phyloP scores from a whole-genome alignment of 2,797 vertebrate species.

The Novumbra hubbsi region DNA sequence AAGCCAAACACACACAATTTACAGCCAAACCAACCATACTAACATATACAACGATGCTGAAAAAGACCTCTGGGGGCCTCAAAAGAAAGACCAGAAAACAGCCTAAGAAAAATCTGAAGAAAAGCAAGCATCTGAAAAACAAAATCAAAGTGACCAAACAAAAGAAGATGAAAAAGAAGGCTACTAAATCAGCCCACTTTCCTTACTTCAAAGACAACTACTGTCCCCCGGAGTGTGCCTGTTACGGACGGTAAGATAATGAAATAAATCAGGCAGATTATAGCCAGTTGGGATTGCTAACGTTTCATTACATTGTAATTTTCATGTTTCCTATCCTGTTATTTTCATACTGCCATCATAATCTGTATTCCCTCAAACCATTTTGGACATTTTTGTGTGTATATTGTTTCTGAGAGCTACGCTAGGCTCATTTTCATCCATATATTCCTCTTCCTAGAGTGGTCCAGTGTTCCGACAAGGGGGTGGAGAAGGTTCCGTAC shows the following conservation, averaged over 20 bases:
- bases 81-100: conserved; percentile 29
- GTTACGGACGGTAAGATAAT: conserved; percentile 61
- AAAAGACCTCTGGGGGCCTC: conserved; percentile 18
- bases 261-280: not conserved
- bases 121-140: conserved; percentile 42
- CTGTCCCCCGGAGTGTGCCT: conserved; percentile 65
- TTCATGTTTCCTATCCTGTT: not conserved
- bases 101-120: conserved; percentile 36
- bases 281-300: not conserved
- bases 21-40: conserved; percentile 17
- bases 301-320: not conserved
- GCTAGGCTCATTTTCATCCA: not conserved
- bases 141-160: conserved; percentile 37
- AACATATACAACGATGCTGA: conserved; percentile 11
- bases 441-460: conserved; percentile 59
- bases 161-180: conserved; percentile 29
- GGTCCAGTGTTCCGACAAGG: conserved; percentile 76
- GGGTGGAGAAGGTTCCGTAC: conserved; percentile 61
- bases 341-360: not conserved
- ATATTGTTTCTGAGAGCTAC: not conserved
- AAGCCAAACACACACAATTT: not conserved
- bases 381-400: not conserved
- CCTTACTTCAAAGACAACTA: conserved; percentile 66
- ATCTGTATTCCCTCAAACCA: not conserved
- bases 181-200: conserved; percentile 34